Evolutionary conservation across 2,113 vertebrate genomes (phyloP), one percentile per base, ranked within the genome.

Genomic region (Tautogolabrus adspersus): DNA sequence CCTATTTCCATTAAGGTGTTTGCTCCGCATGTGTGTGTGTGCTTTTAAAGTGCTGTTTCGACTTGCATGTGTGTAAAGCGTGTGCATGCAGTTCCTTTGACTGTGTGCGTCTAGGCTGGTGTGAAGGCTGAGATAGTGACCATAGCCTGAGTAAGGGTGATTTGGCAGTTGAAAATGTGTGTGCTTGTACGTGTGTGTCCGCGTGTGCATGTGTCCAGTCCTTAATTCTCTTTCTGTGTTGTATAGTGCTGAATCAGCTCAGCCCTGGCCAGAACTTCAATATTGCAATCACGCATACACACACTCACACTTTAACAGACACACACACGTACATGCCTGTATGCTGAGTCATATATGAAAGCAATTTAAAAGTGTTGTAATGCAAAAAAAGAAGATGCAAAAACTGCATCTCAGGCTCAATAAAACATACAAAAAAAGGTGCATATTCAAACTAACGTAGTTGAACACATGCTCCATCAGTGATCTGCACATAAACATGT

Each of bases 1-100:
- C 87, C 83, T 73, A 77, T 90, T 91, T 91, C 83, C 88, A 88
- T 90, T 89, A 86, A 52, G 46, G 80, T 59, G 75, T 74, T 3
- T 66, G 63, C 42, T 75, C 46, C 59, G 46, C 19, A 18, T 15
- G 51, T 51, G 34, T 47, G 61, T 46, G 38, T 22, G 59, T 66
- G 61, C 61, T 55, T 61, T 49, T 18, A 49, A 51, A 38, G 12
- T 23, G 60, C 12, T 19, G 30, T 38, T 37, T 34, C 2, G 62
- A 8, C 49, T 42, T 59, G 46, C 30, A 10, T 37, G 40, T 37
- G n/a, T n/a, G n/a, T n/a, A n/a, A n/a, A 22, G 65, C 38, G 68
- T 56, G 62, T 82, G 55, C 71, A 58, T 70, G n/a, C 62, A 52
- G 67, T 42, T 68, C 38, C 26, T 82, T 42, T 56, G 70, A 78